Evolutionary conservation across 1,140 invertebrate genomes (phyloP), one percentile per base, ranked within the genome.

Genomic region (Pseudomyrmex gracilis): DNA sequence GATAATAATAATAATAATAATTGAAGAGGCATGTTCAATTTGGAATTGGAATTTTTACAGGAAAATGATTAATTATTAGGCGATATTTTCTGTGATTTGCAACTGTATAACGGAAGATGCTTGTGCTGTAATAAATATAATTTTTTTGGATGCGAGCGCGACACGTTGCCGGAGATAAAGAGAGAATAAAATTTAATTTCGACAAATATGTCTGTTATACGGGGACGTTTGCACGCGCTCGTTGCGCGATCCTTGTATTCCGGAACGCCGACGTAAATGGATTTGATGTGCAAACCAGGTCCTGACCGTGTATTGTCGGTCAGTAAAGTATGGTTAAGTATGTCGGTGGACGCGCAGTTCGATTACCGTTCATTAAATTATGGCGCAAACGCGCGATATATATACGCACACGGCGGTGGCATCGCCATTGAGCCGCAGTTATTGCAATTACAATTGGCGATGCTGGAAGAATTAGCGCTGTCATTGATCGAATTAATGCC

Each of bases 331-430:
- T 53, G 49, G 67, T 87, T 87, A 87, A 87, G 73, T 87, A 87
- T 83, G 78, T 70, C 85, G 71, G 12, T 47, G 55, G 45, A 55
- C 66, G 71, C 66, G 71, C 58, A 82, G 85, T 86, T 86, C 80
- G 76, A 87, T 87, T 83, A 86, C 20, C 83, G 82, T 87, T 87
- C 85, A 84, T 68, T 87, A 86, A 87, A 87, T 87, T 87, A 87
- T 70, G n/a, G 73, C 47, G 17, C 47, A 74, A 22, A 67, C 70
- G 58, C 61, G 70, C 71, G 57, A 71, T 80, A 34, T 12, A 53
- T 15, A 55, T n/a, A n/a, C n/a, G n/a, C 45, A 49, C 20, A 24
- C 13, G 51, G 53, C 83, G 47, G 47, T 84, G 68, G 45, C 45
- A 22, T 13, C 45, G 34, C 4, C 58, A 60, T 55, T 15, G 17